These are phyloP conservation scores for Trogon surrucura DNA, from an alignment of 2,113 vertebrate genomes.

Conservation along the genomic window DNA sequence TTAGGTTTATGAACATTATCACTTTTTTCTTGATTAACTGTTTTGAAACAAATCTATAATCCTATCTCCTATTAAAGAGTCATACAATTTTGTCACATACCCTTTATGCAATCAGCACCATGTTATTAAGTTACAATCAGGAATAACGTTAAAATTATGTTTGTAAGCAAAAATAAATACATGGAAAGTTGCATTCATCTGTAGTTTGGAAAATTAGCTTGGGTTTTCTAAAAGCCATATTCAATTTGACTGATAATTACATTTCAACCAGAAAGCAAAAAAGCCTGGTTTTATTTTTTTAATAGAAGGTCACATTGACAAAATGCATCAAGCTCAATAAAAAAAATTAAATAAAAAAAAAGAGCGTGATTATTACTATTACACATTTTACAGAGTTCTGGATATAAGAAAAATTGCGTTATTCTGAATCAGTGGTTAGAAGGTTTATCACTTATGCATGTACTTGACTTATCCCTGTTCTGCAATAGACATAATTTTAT, in stretches of 20 bases:
- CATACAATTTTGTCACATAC: slow-evolving; percentile 22
- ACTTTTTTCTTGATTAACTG: slow-evolving; percentile 26
- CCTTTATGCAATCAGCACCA: slow-evolving; percentile 32
- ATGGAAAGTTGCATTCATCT: slow-evolving; percentile 38
- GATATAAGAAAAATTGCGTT: slow-evolving; percentile 57
- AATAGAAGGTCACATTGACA: slow-evolving; percentile 35
- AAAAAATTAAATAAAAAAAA: slow-evolving; percentile 9
- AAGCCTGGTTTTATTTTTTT: not conserved
- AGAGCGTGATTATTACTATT: slow-evolving; percentile 58
- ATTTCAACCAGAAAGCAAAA: slow-evolving; percentile 26
- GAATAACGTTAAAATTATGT: slow-evolving; percentile 43
- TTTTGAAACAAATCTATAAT: slow-evolving; percentile 38
- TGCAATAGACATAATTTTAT: slow-evolving; percentile 88
- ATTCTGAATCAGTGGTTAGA: slow-evolving; percentile 81
- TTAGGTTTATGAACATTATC: not conserved
- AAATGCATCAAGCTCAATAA: slow-evolving; percentile 31
- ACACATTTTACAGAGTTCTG: slow-evolving; percentile 69
- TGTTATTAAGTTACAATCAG: slow-evolving; percentile 41
- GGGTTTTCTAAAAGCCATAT: slow-evolving; percentile 22
- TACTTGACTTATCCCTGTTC: slow-evolving; percentile 84
- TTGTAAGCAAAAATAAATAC: slow-evolving; percentile 57
- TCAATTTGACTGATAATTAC: slow-evolving; percentile 52
- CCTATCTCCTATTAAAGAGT: not conserved
- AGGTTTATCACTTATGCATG: slow-evolving; percentile 84
- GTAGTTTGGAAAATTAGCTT: slow-evolving; percentile 44